These are phyloP conservation scores for Brienomyrus brachyistius DNA, from an alignment of 2,113 vertebrate species.

Conservation along the genomic window DNA sequence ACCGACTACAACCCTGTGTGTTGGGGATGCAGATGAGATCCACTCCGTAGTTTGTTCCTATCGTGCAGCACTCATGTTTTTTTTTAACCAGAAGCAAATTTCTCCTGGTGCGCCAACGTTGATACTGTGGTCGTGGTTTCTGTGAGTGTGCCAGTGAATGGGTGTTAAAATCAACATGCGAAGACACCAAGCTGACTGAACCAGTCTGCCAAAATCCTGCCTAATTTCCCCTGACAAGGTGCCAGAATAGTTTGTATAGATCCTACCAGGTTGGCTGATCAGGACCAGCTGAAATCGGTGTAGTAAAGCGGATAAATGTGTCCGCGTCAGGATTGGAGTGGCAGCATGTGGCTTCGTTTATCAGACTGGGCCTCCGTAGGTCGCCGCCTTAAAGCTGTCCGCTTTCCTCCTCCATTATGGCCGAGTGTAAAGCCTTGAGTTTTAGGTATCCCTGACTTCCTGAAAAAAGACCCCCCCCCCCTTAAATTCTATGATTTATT, in stretches of 20 bases:
- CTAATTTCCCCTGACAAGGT: conserved; percentile 57
- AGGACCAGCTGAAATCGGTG: conserved; percentile 53
- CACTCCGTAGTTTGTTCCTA: not conserved
- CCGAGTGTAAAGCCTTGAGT: not conserved
- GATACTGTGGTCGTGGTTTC: not conserved
- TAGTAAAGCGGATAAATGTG: conserved; percentile 45
- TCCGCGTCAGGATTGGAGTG: conserved; percentile 29
- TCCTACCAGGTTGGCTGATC: conserved; percentile 46
- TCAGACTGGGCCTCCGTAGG: conserved; percentile 22
- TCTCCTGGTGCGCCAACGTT: not conserved
- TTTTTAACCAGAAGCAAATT: not conserved
- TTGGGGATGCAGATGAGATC: not conserved
- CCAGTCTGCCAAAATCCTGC: conserved; percentile 35
- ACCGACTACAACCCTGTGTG: not conserved
- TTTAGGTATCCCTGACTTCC: not conserved
- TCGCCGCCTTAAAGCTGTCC: not conserved
- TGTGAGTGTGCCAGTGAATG: not conserved
- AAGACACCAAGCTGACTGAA: conserved; percentile 36
- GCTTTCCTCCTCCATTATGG: not conserved
- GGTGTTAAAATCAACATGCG: conserved; percentile 18
- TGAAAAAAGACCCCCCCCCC: not conserved
- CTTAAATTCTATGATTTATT: conserved; percentile 37
- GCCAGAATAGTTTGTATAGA: conserved; percentile 54
- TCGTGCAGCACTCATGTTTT: not conserved
- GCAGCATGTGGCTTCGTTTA: conserved; percentile 51